Evolutionary conservation across 1,140 invertebrate genomes (phyloP).

Genomic region (Lepidurus packardi): DNA sequence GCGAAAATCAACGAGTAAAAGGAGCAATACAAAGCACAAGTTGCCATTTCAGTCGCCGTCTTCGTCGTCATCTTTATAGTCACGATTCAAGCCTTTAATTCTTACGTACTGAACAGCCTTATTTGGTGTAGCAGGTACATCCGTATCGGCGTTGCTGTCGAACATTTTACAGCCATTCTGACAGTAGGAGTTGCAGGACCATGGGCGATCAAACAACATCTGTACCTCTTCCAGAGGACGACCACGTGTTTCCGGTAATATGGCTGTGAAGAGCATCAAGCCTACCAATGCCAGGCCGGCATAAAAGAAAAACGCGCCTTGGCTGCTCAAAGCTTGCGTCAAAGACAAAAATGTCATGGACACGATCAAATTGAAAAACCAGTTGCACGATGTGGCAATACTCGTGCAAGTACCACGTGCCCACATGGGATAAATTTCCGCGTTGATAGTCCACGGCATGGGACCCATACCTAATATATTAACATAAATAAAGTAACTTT

Average conservation of each 20-base stretch:
- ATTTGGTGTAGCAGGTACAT: background rate
- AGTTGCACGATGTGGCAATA: slow-evolving; percentile 56
- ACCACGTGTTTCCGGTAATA: slow-evolving; percentile 55
- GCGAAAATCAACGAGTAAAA: background rate
- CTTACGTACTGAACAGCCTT: slow-evolving; percentile 49
- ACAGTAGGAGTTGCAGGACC: slow-evolving; percentile 37
- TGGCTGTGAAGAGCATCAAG: slow-evolving; percentile 48
- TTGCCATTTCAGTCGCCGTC: slow-evolving; percentile 36
- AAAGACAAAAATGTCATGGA: slow-evolving; percentile 56
- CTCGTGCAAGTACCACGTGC: slow-evolving; percentile 53
- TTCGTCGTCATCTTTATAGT: slow-evolving; percentile 38
- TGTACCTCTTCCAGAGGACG: slow-evolving; percentile 52
- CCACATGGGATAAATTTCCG: slow-evolving; percentile 61
- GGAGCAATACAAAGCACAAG: background rate
- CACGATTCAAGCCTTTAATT: slow-evolving; percentile 47
- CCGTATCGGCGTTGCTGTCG: slow-evolving; percentile 13
- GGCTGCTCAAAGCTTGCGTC: slow-evolving; percentile 39
- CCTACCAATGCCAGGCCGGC: slow-evolving; percentile 49
- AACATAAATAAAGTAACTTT: background rate
- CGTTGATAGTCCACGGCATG: slow-evolving; percentile 62
- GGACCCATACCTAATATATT: slow-evolving; percentile 50
- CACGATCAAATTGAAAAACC: slow-evolving; percentile 55
- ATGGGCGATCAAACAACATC: slow-evolving; percentile 44
- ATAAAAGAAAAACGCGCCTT: slow-evolving; percentile 54
- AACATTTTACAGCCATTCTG: slow-evolving; percentile 20